Base-by-base conservation (phyloP, 1,140 invertebrate genomes). In the Ganaspis sp. region DNA sequence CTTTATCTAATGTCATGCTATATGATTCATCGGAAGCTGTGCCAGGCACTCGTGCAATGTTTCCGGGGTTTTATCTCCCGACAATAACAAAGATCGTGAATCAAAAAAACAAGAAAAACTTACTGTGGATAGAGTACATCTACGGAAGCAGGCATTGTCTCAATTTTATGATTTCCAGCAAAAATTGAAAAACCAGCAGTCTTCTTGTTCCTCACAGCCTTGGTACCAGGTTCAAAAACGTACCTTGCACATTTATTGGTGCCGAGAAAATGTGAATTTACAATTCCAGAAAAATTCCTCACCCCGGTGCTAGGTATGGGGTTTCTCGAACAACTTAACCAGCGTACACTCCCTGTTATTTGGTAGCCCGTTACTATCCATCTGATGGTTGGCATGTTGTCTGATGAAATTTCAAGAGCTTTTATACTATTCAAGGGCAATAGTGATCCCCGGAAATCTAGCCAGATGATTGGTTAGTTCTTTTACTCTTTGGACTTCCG, bases 331-430 rank as follows among this genome's bases (percentile, higher is more conserved):
- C 29, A 64, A 64, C 58, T n/a, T 34, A 12, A 64, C 23, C 58
- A 64, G 23, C 58, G 58, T n/a, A 29, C 58, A 64, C 21, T 64
- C 58, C 58, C 58, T 12, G 23, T 64, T 64, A 64, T n/a, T 29
- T 64, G 58, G 12, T 12, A 29, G 15, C 58, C 58, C 9, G 34
- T 75, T 80, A 77, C 75, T 70, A 81, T 81, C 82, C 83, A 86
- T 78, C 81, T 82, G 76, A 82, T 75, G 45, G 76, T 86, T 73
- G 81, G 75, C 85, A 86, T 86, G 29, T 74, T 82, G 73, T 26
- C 38, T 70, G 26, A 26, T 9, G 9, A 19, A 74, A 70, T 21
- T 4, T 38, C 45, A 34, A 74, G 38, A 49, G 53, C 78, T 81
- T 84, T 76, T 85, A 79, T 84, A 84, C 81, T 64, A 34, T 29